Evolutionary conservation across 2,797 vertebrate genomes (phyloP), one percentile per base, ranked within the genome.

Genomic region (Artibeus jamaicensis): DNA sequence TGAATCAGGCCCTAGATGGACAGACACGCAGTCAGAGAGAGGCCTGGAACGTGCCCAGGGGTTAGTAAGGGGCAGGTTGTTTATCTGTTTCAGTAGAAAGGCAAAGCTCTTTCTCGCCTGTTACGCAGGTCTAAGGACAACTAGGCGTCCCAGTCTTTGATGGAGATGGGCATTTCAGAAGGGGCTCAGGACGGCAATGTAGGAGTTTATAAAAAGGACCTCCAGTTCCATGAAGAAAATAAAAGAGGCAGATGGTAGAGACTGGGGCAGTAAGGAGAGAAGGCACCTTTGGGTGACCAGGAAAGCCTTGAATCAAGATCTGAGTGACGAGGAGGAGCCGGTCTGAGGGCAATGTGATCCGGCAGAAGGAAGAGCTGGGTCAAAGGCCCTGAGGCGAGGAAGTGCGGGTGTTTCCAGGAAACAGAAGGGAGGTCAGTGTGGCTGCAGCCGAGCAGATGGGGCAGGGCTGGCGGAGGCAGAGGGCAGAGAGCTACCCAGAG

Each of bases 91-190:
- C 46, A 59, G 8, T 0, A 21, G 34, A 78, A 89, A 89, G 24
- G 14, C 22, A 44, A 62, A 62, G 76, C 44, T 93, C 44, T 62
- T 26, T 57, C 12, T n/a, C 26, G 48, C 79, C n/a, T 32, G 10
- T 29, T 11, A 18, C 6, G 2, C 44, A 34, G 55, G 22, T 21
- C 73, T 94, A 67, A 96, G 96, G 96, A 97, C 96, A 93, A 96
- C 97, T 96, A 97, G 97, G 89, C 93, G 97, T 98, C 96, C 96
- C 93, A 95, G 97, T 91, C 97, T 96, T 86, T 95, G 93, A 96
- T 92, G 91, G 96, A 94, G 97, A 93, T 48, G 97, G 59, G 22
- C 59, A 59, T 65, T 29, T 46, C 93, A 88, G 95, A 97, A 97
- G 95, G 97, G 96, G 96, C 92, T 97, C 98, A 93, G 83, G 96